Evolutionary conservation across 2,797 vertebrate species (phyloP), one percentile per base, ranked within the genome.

Genomic region (Scolopax rusticola): DNA sequence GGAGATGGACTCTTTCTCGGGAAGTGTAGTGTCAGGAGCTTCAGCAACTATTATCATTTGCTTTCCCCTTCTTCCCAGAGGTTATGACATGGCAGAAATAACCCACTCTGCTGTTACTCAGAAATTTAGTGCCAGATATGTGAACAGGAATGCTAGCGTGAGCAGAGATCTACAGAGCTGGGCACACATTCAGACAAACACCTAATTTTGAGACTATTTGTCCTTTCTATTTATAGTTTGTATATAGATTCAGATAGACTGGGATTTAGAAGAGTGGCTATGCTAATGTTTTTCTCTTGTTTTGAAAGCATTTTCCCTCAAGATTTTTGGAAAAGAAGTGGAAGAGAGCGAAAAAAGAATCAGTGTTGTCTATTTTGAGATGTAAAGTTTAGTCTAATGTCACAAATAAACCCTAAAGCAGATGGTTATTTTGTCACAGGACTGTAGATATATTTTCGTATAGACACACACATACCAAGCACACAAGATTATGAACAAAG

Each of bases 331-430:
- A 50, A 76, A 95, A 71, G 53, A 83, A 56, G 41, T 23, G 75
- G 50, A 84, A 69, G 20, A 75, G 4, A 73, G 64, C 54, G 50
- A 59, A 47, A 65, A 81, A 92, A 84, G 63, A 89, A 86, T 61
- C 40, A 79, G 24, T 88, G 90, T 59, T 69, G 8, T 71, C 67
- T 96, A 63, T 91, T 94, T 93, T 90, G 77, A 90, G 86, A 81
- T 36, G 15, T 56, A 51, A 91, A 77, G 30, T 89, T 97, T 92
- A 82, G 64, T 79, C 68, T 92, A 30, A 54, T 91, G 75, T 89
- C 64, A 87, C 36, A 93, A 96, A 95, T 41, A 82, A 91, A 89
- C 56, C 50, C 56, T 67, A 65, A 93, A 93, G 41, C 89, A 85
- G 60, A 92, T 91, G 78, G 82, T 8, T 89, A 38, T 87, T 94